A percentile compares a stretch with the other conserved stretches of the same genome.
These are phyloP conservation scores for Drosophila pseudotakahashii DNA, from an alignment of 2,888 invertebrate species.

Conservation along the genomic window DNA sequence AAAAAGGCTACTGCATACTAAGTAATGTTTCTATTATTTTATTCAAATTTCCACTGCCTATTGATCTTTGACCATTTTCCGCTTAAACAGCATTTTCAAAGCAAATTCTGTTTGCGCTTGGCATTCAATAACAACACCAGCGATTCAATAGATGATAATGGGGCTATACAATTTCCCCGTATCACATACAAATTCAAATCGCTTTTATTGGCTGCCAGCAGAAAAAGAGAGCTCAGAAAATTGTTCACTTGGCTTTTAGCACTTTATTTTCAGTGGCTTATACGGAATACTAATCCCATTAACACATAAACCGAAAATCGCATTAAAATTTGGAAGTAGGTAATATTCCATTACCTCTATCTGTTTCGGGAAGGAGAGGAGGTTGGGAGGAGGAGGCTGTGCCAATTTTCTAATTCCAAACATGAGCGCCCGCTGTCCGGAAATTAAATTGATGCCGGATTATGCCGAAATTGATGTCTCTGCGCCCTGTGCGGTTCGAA, in stretches of 20 bases:
- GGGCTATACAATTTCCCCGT: constrained; percentile 7
- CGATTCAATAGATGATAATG: neutral
- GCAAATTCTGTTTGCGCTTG: neutral
- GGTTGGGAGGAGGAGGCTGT: neutral
- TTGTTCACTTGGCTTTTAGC: constrained; percentile 39
- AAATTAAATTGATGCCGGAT: constrained; percentile 74
- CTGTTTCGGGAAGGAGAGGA: neutral
- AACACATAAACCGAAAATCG: constrained; percentile 50
- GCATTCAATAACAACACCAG: neutral
- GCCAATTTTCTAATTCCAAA: constrained; percentile 34
- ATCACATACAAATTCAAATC: constrained; percentile 18
- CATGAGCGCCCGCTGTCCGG: constrained; percentile 55
- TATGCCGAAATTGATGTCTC: constrained; percentile 57
- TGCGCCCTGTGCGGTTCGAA: neutral
- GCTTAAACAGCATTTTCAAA: neutral
- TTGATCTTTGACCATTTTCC: neutral
- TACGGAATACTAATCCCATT: constrained; percentile 51
- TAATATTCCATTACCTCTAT: constrained; percentile 45
- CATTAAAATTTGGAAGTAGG: constrained; percentile 30
- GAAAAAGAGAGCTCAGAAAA: constrained; percentile 9
- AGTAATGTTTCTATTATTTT: neutral
- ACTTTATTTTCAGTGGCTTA: constrained; percentile 30
- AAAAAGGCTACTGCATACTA: neutral
- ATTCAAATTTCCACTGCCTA: neutral
- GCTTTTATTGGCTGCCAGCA: constrained; percentile 15